Evolutionary conservation across 1,140 invertebrate genomes (phyloP).

Genomic region (Agraylea sexmaculata): DNA sequence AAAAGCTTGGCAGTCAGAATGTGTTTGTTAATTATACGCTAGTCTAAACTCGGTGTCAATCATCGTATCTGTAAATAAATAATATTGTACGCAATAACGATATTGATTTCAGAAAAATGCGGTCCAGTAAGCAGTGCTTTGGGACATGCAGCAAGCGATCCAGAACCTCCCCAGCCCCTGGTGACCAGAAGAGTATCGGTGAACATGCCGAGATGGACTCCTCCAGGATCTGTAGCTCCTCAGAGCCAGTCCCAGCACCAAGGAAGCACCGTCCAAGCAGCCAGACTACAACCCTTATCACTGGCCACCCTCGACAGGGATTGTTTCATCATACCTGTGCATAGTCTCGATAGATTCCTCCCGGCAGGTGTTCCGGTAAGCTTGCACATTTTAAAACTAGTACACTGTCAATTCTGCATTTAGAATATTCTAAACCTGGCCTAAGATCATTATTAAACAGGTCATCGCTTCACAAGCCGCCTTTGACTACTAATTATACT

Average conservation of each 20-base stretch:
- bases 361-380: constrained; percentile 75
- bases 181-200: constrained; percentile 32
- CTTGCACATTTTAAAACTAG: constrained; percentile 18
- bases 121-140: constrained; percentile 32
- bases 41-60: too few species aligned
- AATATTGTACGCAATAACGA: too few species aligned
- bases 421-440: too few species aligned
- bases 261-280: constrained; percentile 15
- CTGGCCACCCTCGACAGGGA: constrained; percentile 68
- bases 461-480: too few species aligned
- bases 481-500: too few species aligned
- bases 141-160: constrained; percentile 23
- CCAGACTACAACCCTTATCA: constrained; percentile 53
- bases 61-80: too few species aligned
- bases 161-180: constrained; percentile 34
- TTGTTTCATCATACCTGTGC: constrained; percentile 81
- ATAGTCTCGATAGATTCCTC: constrained; percentile 71
- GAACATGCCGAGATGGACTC: constrained; percentile 33
- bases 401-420: too few species aligned
- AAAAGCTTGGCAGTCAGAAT: too few species aligned
- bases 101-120: constrained; percentile 35
- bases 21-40: too few species aligned
- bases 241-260: constrained; percentile 3
- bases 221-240: constrained; percentile 14
- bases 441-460: too few species aligned